These are phyloP conservation scores for Brachyalestes nurse DNA, from an alignment of 2,797 vertebrate species.

Conservation along the genomic window DNA sequence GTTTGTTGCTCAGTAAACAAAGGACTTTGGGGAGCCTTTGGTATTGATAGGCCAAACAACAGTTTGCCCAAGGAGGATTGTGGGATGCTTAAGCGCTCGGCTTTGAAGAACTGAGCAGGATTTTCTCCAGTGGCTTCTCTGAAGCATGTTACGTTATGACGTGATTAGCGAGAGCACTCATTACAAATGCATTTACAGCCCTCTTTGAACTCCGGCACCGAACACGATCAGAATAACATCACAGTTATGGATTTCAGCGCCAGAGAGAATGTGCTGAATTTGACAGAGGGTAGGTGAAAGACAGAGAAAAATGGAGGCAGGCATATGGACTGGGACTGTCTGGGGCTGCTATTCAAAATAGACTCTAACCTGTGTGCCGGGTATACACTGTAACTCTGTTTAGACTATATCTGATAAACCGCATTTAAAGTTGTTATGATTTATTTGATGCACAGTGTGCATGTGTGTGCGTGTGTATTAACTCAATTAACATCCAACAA, in stretches of 20 bases:
- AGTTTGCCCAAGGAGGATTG: slow-evolving; percentile 61
- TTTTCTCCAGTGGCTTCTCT: slow-evolving; percentile 72
- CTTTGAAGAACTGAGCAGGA: slow-evolving; percentile 77
- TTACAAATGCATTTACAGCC: slow-evolving; percentile 73
- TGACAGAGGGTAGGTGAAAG: slow-evolving; percentile 45
- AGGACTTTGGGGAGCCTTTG: slow-evolving; percentile 40
- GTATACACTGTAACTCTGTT: no score
- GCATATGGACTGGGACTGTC: neutral
- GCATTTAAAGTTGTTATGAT: no score
- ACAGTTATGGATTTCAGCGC: slow-evolving; percentile 49
- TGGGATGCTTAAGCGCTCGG: slow-evolving; percentile 59
- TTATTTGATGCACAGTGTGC: neutral
- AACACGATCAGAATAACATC: slow-evolving; percentile 69
- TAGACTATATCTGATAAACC: no score
- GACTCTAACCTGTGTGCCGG: neutral
- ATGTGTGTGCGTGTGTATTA: slow-evolving; percentile 24
- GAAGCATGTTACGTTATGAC: slow-evolving; percentile 67
- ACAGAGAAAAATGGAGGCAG: slow-evolving; percentile 17
- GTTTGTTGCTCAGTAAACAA: slow-evolving; percentile 46
- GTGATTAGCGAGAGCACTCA: slow-evolving; percentile 74
- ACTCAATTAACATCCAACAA: slow-evolving; percentile 27
- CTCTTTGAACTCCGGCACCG: slow-evolving; percentile 73
- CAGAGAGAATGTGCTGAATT: slow-evolving; percentile 38
- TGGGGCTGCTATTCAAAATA: neutral
- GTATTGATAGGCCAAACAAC: slow-evolving; percentile 52